A percentile compares a stretch with the other conserved stretches of the same genome.
Evolutionary conservation across 2,797 vertebrate species (phyloP).

Genomic region (Tympanoctomys barrerae): DNA sequence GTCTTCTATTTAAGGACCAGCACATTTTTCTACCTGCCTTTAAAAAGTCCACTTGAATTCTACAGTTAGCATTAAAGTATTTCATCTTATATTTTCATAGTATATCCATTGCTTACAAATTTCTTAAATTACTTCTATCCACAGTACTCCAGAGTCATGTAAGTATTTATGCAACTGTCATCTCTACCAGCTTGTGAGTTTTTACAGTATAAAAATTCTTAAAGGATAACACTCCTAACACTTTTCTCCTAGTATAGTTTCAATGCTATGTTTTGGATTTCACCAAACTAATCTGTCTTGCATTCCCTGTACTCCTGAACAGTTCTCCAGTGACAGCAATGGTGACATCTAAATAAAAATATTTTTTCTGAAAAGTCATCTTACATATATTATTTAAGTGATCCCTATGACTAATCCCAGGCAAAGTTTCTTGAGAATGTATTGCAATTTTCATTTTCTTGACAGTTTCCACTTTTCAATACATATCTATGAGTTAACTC

Average conservation of each 20-base stretch:
- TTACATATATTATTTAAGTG: conserved; percentile 16
- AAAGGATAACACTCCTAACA: not conserved
- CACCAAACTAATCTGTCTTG: not conserved
- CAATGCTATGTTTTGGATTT: not conserved
- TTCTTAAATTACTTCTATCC: not conserved
- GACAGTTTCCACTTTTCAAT: not conserved
- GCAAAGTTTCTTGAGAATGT: not conserved
- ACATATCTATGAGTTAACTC: not conserved
- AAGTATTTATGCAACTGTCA: not conserved
- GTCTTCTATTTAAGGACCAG: conserved; percentile 1
- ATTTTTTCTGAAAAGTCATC: conserved; percentile 31
- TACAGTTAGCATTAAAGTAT: not conserved
- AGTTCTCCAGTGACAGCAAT: not conserved
- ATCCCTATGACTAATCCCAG: not conserved
- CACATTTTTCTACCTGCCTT: not conserved
- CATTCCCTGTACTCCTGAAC: not conserved
- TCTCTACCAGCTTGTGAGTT: not conserved
- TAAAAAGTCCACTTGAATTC: conserved; percentile 42
- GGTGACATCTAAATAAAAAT: not conserved
- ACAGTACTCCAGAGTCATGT: not conserved
- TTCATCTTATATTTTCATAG: not conserved
- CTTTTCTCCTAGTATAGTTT: not conserved
- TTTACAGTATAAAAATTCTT: not conserved
- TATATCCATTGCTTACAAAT: not conserved
- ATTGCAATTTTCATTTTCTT: not conserved